Base-by-base conservation (phyloP, 1,140 invertebrate species). In the Whitmania pigra region DNA sequence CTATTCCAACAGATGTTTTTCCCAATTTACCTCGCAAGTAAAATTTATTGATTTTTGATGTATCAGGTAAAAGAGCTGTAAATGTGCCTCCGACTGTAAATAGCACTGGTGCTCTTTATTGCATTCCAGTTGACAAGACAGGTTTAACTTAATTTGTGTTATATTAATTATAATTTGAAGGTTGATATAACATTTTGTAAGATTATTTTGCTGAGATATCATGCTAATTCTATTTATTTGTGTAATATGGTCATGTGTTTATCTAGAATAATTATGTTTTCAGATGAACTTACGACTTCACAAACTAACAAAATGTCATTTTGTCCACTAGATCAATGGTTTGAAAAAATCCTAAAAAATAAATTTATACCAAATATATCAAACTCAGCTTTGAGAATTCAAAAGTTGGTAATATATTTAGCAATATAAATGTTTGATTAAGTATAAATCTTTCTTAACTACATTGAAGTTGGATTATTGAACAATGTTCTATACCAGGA, bases 131-230 rank as follows among this genome's bases (percentile, higher is more conserved):
- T 79, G 77, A 22, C 66, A 77, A 36, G 75, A 76, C 22, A 76
- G 73, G 66, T 76, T 77, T 60, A 76, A 74, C 22, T 67, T 79
- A 43, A 78, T 75, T 67, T 79, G 76, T 78, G 75, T 79, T 27
- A 76, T 77, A 17, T 74, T 79, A 22, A 75, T 76, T 73, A 55
- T 71, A 31, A 73, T 74, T 75, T 77, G 78, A 78, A 74, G 71
- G 69, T 20, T 40, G 53, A 53, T n/a, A 11, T 13, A 49, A 0
- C 0, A 49, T 49, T 49, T 49, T 49, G 9, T 17, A 49, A 49
- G 13, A 49, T 49, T 15, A 49, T 49, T 49, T 49, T 49, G 43
- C 43, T 49, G 43, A 17, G 15, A 11, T 49, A 15, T 49, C 43
- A 49, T 49, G 43, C 5, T 36, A 49, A 11, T 49, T 13, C 9